Percentiles rank a stretch among this genome's conserved stretches.
These are phyloP conservation scores for Hypomecis atomaria DNA, from an alignment of 2,888 invertebrate genomes.

Conservation along the genomic window DNA sequence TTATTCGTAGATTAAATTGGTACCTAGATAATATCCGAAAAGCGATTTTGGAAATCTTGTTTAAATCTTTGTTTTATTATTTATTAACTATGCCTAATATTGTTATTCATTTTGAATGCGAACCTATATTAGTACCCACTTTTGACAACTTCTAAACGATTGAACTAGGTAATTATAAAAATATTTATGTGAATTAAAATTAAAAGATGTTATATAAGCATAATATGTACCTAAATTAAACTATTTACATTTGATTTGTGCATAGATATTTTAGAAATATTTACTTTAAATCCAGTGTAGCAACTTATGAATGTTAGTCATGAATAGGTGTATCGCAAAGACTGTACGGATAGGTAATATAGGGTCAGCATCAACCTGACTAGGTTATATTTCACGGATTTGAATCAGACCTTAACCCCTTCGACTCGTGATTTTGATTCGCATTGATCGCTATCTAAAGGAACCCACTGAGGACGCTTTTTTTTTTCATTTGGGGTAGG, in stretches of 20 bases:
- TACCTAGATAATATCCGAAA: too few species aligned
- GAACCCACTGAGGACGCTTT: too few species aligned
- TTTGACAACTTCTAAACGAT: constrained; percentile 39
- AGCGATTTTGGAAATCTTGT: too few species aligned
- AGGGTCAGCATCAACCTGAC: constrained; percentile 13
- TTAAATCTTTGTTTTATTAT: too few species aligned
- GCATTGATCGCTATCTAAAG: too few species aligned
- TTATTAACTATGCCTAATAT: constrained; percentile 7
- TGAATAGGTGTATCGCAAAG: constrained; percentile 43
- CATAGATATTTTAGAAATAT: constrained; percentile 23
- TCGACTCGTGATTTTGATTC: too few species aligned
- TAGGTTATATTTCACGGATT: constrained; percentile 1
- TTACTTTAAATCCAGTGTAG: constrained; percentile 30
- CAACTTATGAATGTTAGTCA: constrained; percentile 35
- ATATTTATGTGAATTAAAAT: constrained; percentile 25
- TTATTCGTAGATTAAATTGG: too few species aligned
- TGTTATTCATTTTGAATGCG: neutral
- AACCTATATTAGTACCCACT: neutral
- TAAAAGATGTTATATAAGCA: constrained; percentile 24
- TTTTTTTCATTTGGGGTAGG: too few species aligned
- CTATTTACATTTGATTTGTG: constrained; percentile 29
- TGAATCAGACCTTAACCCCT: constrained; percentile 4
- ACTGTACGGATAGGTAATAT: constrained; percentile 41
- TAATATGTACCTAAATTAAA: constrained; percentile 27
- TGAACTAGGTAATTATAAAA: constrained; percentile 20